Evolutionary conservation across 2,113 vertebrate genomes (phyloP).

Genomic region (Eptatretus burgeri): DNA sequence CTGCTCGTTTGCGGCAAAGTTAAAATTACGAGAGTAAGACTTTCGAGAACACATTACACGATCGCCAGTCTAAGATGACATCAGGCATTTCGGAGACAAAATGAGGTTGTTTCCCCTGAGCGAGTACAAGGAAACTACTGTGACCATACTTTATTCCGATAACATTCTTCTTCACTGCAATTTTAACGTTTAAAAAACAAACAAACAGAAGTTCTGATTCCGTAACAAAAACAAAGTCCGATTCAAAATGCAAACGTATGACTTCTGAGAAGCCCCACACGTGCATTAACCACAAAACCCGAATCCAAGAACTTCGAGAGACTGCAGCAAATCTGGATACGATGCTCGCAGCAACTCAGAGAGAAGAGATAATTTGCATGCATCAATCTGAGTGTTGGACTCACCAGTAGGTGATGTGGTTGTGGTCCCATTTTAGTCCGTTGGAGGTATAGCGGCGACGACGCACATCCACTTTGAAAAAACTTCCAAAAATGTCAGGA

Average conservation of each 20-base stretch:
- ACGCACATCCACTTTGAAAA: slow-evolving; percentile 21
- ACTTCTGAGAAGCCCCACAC: neutral
- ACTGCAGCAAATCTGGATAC: neutral
- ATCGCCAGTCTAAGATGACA: too few relatives aligned
- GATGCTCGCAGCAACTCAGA: neutral
- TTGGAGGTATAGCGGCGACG: slow-evolving; percentile 46
- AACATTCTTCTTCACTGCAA: too few relatives aligned
- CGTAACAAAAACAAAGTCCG: too few relatives aligned
- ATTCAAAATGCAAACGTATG: neutral
- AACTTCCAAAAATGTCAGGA: slow-evolving; percentile 32
- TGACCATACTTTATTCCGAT: too few relatives aligned
- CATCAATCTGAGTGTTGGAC: neutral
- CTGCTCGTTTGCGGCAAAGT: too few relatives aligned
- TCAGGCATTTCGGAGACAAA: too few relatives aligned
- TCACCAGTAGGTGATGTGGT: slow-evolving; percentile 56
- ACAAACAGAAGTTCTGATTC: too few relatives aligned
- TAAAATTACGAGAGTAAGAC: too few relatives aligned
- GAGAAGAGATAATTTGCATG: neutral
- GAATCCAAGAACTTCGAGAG: neutral
- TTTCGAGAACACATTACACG: too few relatives aligned
- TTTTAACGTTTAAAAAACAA: too few relatives aligned
- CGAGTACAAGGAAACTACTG: too few relatives aligned
- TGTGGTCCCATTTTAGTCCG: slow-evolving; percentile 42
- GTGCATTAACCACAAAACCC: neutral
- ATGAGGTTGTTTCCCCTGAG: too few relatives aligned